Evolutionary conservation across 2,888 invertebrate species (phyloP).

Genomic region (Nephrotoma appendiculata): DNA sequence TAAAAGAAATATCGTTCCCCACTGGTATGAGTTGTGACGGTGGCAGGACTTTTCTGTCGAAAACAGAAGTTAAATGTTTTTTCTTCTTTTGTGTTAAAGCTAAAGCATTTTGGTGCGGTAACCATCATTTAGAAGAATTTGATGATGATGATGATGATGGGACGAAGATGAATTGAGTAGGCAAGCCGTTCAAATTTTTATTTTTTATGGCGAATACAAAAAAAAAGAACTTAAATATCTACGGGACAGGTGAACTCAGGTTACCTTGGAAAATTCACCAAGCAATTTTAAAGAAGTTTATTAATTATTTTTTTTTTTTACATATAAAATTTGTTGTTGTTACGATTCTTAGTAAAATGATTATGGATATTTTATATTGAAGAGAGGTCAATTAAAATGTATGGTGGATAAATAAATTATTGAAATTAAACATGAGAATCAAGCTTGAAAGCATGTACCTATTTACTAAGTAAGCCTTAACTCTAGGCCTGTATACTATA

Average conservation of each 20-base stretch:
- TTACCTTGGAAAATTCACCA: neutral
- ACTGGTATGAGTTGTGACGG: neutral
- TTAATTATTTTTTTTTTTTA: neutral
- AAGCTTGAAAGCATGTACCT: neutral
- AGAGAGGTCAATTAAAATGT: neutral
- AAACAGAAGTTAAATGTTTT: neutral
- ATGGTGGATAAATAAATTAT: neutral
- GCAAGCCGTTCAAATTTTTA: neutral
- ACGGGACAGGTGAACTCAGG: slow-evolving; percentile 1
- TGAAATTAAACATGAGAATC: neutral
- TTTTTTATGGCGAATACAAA: neutral
- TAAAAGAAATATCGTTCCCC: neutral
- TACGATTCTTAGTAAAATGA: neutral
- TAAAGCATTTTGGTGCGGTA: neutral
- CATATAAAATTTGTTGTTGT: neutral
- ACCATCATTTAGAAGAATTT: neutral
- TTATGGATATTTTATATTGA: neutral
- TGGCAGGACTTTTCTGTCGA: neutral
- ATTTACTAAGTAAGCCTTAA: no score
- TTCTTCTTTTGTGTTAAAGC: neutral
- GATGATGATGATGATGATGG: neutral
- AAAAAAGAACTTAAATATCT: neutral
- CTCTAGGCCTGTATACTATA: no score
- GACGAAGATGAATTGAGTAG: neutral
- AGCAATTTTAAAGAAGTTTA: neutral